These are phyloP conservation scores for Dysdera silvatica DNA, from an alignment of 1,140 invertebrate species.

Conservation along the genomic window DNA sequence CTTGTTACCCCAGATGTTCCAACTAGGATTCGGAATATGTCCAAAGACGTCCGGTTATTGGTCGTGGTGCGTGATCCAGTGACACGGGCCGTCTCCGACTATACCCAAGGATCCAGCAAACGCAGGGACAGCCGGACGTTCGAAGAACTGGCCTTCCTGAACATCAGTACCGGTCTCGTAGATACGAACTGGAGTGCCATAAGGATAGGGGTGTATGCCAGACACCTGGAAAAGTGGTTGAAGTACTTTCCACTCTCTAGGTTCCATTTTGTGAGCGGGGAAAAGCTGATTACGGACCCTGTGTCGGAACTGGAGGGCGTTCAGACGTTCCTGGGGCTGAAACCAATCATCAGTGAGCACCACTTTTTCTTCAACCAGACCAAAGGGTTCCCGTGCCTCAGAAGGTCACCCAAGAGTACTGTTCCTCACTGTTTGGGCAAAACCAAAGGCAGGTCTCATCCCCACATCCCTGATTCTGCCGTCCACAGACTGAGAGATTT, in stretches of 20 bases:
- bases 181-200: constrained; percentile 49
- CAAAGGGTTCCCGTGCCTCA: constrained; percentile 50
- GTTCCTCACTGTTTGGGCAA: constrained; percentile 48
- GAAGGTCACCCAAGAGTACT: constrained; percentile 36
- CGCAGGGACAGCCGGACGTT: constrained; percentile 40
- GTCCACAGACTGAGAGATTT: constrained; percentile 72
- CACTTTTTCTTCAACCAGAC: constrained; percentile 48
- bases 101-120: constrained; percentile 42
- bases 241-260: constrained; percentile 46
- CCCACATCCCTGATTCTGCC: constrained; percentile 57
- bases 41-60: constrained; percentile 46
- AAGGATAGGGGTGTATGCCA: constrained; percentile 49
- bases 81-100: constrained; percentile 51
- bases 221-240: constrained; percentile 48
- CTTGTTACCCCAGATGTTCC: constrained; percentile 83
- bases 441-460: constrained; percentile 50
- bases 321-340: constrained; percentile 48
- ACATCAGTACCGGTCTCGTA: constrained; percentile 37
- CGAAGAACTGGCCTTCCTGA: constrained; percentile 44
- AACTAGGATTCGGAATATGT: constrained; percentile 52
- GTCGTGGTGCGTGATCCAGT: constrained; percentile 51
- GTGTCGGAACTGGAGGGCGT: constrained; percentile 45
- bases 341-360: constrained; percentile 37
- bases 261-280: constrained; percentile 50
- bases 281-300: constrained; percentile 47